Base-by-base conservation (phyloP, 64 coral and sea anemone species). In the Stichodactyla helianthus region DNA sequence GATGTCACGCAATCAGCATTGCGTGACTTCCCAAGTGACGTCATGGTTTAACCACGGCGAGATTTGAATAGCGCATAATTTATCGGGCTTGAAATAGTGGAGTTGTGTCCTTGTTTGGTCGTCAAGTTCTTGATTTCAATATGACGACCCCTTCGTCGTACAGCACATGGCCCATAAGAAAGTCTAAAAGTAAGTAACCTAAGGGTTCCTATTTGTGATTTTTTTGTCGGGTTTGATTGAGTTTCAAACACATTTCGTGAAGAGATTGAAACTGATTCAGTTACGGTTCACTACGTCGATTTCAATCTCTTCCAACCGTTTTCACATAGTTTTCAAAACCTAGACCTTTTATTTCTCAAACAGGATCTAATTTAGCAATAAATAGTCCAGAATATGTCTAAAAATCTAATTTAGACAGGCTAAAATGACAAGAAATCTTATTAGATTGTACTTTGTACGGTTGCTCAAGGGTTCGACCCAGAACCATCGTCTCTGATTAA, bases 151-250 rank as follows among this genome's bases (percentile, higher is more conserved):
- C 68, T 74, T 74, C 68, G 10, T 26, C 68, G 68, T 81, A 81
- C 78, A 81, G 78, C 78, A 81, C 78, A 54, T 81, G 78, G 78
- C 78, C 78, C 35, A 81, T 81, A 52, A 51, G 78, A 20, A 81
- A 81, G 52, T 81, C 78, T 7, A 81, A 81, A 81, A 81, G 78
- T 81, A 81, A 81, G 78, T 81, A 53, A 0, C 53, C 14, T 51
- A 74, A 52, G 77, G 35, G 11, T 51, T 79, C 22, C 50, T 81
- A 15, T 81, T 2, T 51, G 10, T 81, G 78, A 52, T 52, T 53
- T 54, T 81, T 53, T 54, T 17, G 26, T 15, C 17, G 14, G 13
- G 7, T 81, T 52, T 81, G 78, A 52, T 18, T 81, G 51, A 81
- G 26, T 52, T 74, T 74, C 10, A 27, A n/a, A 23, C 31, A 23